Evolutionary conservation across 1,140 invertebrate species (phyloP).

Genomic region (Ganaspis sp.): DNA sequence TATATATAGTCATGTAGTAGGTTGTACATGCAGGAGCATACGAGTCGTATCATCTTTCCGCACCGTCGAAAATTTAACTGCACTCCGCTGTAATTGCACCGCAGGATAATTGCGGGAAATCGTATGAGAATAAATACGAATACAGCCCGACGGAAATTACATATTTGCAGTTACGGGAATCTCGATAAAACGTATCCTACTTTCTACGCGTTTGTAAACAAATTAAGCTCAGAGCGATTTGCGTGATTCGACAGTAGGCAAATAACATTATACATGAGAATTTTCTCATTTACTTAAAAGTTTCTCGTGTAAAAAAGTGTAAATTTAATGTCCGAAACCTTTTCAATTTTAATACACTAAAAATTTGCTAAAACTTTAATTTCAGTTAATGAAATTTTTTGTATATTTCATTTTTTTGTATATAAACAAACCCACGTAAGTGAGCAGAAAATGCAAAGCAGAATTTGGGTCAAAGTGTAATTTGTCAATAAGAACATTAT

Average conservation of each 20-base stretch:
- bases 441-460: too few relatives aligned
- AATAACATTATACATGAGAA: conserved; percentile 13
- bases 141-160: conserved; percentile 25
- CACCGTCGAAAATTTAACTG: conserved; percentile 17
- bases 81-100: conserved; percentile 27
- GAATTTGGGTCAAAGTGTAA: too few relatives aligned
- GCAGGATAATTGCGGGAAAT: conserved; percentile 30
- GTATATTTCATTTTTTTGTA: too few relatives aligned
- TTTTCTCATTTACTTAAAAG: conserved; percentile 19
- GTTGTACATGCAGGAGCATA: not conserved
- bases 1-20: not conserved
- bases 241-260: conserved; percentile 22
- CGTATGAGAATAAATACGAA: conserved; percentile 31
- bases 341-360: not conserved
- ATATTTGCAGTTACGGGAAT: conserved; percentile 31
- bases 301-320: not conserved
- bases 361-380: too few relatives aligned
- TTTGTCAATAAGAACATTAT: too few relatives aligned
- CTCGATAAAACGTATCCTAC: conserved; percentile 35
- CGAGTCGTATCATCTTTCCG: conserved; percentile 22
- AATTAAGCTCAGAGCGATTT: conserved; percentile 26
- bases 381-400: too few relatives aligned
- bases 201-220: conserved; percentile 27
- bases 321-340: not conserved
- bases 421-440: too few relatives aligned